Conservation (phyloP, 2,797 vertebrate species). For the Peromyscus aztecus region DNA sequence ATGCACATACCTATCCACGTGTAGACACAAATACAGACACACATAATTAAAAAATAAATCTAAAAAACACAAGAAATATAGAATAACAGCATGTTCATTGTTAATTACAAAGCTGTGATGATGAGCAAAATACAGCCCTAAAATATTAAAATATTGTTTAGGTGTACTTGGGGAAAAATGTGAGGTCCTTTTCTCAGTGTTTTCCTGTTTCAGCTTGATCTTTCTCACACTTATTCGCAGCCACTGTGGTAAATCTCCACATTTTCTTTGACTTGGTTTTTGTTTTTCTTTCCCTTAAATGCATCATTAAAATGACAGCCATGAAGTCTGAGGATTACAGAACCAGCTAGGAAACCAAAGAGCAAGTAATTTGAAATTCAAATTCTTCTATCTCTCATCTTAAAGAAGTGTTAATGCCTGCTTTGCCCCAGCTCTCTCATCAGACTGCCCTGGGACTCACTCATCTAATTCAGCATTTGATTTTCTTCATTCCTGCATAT, state of each 20-base stretch:
- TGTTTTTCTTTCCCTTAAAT: background rate
- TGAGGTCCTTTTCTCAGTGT: background rate
- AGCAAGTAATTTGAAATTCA: background rate
- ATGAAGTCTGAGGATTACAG: background rate
- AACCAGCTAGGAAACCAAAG: background rate
- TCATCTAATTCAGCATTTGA: background rate
- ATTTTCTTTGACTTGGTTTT: background rate
- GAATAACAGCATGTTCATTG: no score
- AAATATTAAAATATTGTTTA: background rate
- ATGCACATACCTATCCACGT: background rate
- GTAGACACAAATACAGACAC: background rate
- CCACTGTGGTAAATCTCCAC: background rate
- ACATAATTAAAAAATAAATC: background rate
- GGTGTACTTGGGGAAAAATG: background rate
- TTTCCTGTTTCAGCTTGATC: background rate
- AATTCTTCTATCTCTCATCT: background rate
- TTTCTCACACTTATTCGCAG: background rate
- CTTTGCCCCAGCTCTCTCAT: background rate
- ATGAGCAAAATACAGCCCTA: background rate
- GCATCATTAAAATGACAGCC: background rate
- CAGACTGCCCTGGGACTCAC: background rate
- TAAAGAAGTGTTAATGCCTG: background rate
- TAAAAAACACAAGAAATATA: background rate
- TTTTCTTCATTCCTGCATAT: background rate
- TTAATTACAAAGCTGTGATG: background rate